Evolutionary conservation across 2,113 vertebrate species (phyloP), one percentile per base, ranked within the genome.

Genomic region (Chaenocephalus aceratus): DNA sequence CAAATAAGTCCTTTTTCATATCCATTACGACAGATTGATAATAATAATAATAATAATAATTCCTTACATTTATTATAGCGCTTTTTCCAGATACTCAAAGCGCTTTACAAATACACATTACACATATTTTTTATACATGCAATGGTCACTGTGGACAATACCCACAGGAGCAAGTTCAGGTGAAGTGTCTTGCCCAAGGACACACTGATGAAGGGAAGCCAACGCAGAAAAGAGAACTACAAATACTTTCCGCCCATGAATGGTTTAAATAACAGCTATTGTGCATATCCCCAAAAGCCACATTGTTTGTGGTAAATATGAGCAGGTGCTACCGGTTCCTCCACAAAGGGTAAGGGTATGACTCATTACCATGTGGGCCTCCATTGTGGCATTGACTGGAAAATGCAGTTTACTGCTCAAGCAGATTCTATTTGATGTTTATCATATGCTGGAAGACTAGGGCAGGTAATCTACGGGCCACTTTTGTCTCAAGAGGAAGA

Each of bases 281-380:
- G 85, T 80, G 72, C 36, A 14, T 61, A 68, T 2, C 62, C 83
- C 66, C 52, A 7, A 21, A 21, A 80, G 81, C 34, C 21, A 0
- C 4, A 74, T 66, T 80, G 58, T 85, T 79, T 52, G 49, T 23
- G 1, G 34, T 72, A 69, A 53, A 71, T 51, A 74, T 82, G 54
- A 61, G 41, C 26, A 76, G 51, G 73, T 74, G 16, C 62, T 70
- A 72, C 66, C 41, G 10, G 44, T 57, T 77, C 56, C 62, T 65
- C 65, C 21, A 69, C 77, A 68, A 75, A 75, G 72, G 76, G 10
- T 10, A 8, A 80, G 62, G 34, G 65, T 82, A 60, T 85, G 79
- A 86, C 72, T 82, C 82, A 83, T 71, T 64, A 75, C 70, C 60
- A 8, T 63, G 59, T 86, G 72, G 83, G 77, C 69, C 80, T 82